Percentiles rank a stretch among this genome's conserved stretches.
Evolutionary conservation across 2,797 vertebrate species (phyloP).

Genomic region (Adrianichthys oophorus): DNA sequence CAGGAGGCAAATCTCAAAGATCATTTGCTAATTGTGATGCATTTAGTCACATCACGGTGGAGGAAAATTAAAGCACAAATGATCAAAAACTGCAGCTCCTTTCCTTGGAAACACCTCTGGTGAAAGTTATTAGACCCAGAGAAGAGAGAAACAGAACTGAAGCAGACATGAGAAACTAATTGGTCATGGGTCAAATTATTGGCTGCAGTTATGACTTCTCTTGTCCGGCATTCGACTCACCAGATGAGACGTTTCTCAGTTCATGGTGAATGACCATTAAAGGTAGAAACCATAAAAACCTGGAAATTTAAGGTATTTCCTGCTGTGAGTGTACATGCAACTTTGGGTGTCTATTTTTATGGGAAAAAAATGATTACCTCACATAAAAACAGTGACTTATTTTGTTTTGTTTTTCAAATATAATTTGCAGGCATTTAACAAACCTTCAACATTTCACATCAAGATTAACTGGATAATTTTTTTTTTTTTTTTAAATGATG

Average conservation of each 20-base stretch:
- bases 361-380: too few species aligned
- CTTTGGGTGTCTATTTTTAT: too few species aligned
- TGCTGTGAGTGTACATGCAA: too few species aligned
- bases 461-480: too few species aligned
- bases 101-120: constrained; percentile 25
- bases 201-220: constrained; percentile 45
- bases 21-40: constrained; percentile 46
- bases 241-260: constrained; percentile 29
- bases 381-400: too few species aligned
- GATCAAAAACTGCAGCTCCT: constrained; percentile 40
- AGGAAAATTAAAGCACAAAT: constrained; percentile 39
- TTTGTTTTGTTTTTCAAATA: too few species aligned
- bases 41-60: constrained; percentile 37
- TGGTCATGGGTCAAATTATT: constrained; percentile 48
- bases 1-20: constrained; percentile 35
- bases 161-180: constrained; percentile 41
- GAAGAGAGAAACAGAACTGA: constrained; percentile 17
- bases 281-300: constrained; percentile 16
- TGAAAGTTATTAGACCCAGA: constrained; percentile 36
- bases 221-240: constrained; percentile 51
- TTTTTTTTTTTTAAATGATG: too few species aligned
- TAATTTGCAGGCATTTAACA: too few species aligned
- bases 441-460: too few species aligned
- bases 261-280: constrained; percentile 14
- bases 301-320: not conserved